phyloP scores from a whole-genome alignment of 2,888 invertebrate genomes.

The Podabrus alpinus region DNA sequence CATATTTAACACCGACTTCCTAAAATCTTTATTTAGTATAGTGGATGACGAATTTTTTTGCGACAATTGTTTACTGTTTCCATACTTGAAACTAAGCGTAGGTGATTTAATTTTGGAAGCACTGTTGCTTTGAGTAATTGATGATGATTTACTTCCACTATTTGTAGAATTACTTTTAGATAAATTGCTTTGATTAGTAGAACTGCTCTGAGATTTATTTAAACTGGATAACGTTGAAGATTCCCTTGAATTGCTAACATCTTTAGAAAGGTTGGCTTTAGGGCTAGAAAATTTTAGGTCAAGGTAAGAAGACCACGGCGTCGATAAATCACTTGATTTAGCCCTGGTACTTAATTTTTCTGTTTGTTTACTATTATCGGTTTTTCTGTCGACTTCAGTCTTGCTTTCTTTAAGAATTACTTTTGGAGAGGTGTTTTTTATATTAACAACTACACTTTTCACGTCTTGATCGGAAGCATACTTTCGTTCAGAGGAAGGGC shows the following conservation, averaged over 20 bases:
- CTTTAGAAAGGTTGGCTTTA: constrained; percentile 18
- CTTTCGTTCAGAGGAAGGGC: constrained; percentile 35
- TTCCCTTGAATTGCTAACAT: constrained; percentile 42
- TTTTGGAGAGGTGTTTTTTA: constrained; percentile 79
- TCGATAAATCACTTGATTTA: constrained; percentile 45
- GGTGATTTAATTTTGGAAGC: constrained; percentile 25
- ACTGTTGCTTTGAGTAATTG: background rate
- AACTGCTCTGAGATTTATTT: constrained; percentile 5
- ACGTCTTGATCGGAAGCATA: constrained; percentile 44
- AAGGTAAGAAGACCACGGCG: constrained; percentile 69
- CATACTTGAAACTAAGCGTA: constrained; percentile 40
- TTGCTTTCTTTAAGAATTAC: constrained; percentile 45
- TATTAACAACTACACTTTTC: constrained; percentile 66
- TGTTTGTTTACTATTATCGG: background rate
- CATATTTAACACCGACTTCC: constrained; percentile 75
- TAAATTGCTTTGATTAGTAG: background rate
- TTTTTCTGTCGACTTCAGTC: background rate
- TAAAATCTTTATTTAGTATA: constrained; percentile 71
- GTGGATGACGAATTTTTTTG: constrained; percentile 59
- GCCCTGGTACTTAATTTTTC: background rate
- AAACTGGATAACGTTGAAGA: constrained; percentile 34
- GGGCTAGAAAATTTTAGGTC: constrained; percentile 57
- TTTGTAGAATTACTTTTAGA: background rate
- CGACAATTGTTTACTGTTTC: constrained; percentile 46
- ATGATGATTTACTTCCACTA: background rate